Evolutionary conservation across 2,113 vertebrate species (phyloP).

Genomic region (Pangasianodon hypophthalmus): DNA sequence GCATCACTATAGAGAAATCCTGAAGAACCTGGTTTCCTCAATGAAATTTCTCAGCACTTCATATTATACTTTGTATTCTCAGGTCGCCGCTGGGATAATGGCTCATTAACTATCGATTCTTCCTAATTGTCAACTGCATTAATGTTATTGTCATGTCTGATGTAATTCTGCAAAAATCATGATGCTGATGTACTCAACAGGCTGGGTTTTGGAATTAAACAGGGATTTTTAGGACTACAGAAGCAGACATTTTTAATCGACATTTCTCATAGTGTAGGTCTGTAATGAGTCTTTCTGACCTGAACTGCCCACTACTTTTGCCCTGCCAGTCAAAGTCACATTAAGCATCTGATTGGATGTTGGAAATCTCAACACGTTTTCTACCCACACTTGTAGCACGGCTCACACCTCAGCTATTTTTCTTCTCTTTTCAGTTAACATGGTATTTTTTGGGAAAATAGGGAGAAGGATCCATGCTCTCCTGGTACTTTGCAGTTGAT

Average conservation of each 20-base stretch:
- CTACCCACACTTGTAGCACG: background rate
- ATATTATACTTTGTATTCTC: conserved; percentile 28
- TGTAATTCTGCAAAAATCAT: background rate
- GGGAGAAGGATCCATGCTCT: conserved; percentile 45
- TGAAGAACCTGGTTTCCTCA: background rate
- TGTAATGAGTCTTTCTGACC: conserved; percentile 14
- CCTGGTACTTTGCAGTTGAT: conserved; percentile 72
- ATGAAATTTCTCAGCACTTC: conserved; percentile 9
- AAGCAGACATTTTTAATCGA: conserved; percentile 21
- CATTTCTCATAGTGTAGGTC: conserved; percentile 3
- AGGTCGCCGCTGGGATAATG: conserved; percentile 16
- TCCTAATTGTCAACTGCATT: background rate
- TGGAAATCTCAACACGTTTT: background rate
- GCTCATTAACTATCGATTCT: conserved; percentile 9
- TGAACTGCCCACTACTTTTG: conserved; percentile 14
- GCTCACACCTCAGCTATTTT: background rate
- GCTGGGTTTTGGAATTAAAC: conserved; percentile 15
- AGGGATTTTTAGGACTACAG: conserved; percentile 14
- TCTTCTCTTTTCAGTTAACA: conserved; percentile 18
- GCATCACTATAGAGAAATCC: background rate
- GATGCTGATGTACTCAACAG: conserved; percentile 5
- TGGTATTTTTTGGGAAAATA: conserved; percentile 49
- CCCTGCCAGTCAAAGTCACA: background rate
- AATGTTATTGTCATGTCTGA: conserved; percentile 4
- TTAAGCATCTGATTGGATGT: conserved; percentile 31